Conservation (phyloP, 2,888 invertebrate genomes). For the Cacoxenus indagator region DNA sequence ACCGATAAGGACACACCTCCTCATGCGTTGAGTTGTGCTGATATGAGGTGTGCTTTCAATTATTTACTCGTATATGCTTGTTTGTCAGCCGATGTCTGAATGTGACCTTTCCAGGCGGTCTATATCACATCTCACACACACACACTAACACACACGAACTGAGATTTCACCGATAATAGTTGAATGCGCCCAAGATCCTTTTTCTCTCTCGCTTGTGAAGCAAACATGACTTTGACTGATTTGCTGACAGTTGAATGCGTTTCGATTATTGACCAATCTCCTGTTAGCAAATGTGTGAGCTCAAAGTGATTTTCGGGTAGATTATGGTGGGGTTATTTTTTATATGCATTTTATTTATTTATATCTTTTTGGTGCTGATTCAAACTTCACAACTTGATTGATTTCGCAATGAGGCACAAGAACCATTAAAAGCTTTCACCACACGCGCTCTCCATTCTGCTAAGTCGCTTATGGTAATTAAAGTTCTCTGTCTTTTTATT, state of each 20-base stretch:
- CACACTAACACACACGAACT: too few relatives aligned
- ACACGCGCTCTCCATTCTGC: neutral
- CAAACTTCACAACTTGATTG: conserved; percentile 35
- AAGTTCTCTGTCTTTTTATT: conserved; percentile 36
- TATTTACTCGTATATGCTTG: conserved; percentile 56
- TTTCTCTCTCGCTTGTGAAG: neutral
- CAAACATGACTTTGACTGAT: conserved; percentile 52
- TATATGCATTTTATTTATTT: neutral
- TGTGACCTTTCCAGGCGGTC: neutral
- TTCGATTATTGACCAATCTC: conserved; percentile 29
- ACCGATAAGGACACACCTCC: neutral
- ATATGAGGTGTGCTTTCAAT: conserved; percentile 44
- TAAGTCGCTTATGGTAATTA: conserved; percentile 62
- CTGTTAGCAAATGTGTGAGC: neutral
- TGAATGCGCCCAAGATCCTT: conserved; percentile 46
- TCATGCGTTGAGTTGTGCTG: neutral
- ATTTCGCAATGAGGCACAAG: conserved; percentile 45
- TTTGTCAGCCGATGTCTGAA: conserved; percentile 40
- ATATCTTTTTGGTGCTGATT: neutral
- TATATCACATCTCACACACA: neutral
- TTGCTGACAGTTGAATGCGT: conserved; percentile 53
- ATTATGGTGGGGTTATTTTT: neutral
- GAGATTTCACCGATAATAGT: conserved; percentile 44
- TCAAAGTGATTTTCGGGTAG: neutral
- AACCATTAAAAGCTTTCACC: conserved; percentile 42